Percentiles rank a stretch among this genome's conserved stretches.
phyloP scores from a whole-genome alignment of 1,140 invertebrate genomes.

The Drosophila tristis region DNA sequence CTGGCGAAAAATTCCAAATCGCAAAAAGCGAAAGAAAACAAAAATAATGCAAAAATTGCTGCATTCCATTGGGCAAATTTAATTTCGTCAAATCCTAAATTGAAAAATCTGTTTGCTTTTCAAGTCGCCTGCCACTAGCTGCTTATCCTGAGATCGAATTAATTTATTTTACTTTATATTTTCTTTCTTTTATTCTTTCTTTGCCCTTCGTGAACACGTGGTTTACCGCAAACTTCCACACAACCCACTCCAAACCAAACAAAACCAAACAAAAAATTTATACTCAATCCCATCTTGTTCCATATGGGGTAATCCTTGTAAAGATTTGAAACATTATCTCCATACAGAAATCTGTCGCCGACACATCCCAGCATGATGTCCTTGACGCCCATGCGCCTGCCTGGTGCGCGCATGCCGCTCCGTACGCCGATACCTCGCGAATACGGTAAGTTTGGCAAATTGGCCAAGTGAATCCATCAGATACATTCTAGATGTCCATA shows the following conservation, averaged over 20 bases:
- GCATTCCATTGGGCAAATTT: conserved; percentile 39
- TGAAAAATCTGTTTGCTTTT: conserved; percentile 54
- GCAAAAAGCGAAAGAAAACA: conserved; percentile 9
- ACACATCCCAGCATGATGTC: conserved; percentile 84
- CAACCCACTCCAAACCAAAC: conserved; percentile 20
- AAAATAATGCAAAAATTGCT: conserved; percentile 15
- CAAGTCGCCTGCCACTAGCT: conserved; percentile 53
- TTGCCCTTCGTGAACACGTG: conserved; percentile 39
- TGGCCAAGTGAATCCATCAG: conserved; percentile 61
- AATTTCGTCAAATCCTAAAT: conserved; percentile 51
- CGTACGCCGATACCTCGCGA: conserved; percentile 92
- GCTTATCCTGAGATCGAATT: conserved; percentile 16
- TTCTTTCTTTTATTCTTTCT: conserved; percentile 75
- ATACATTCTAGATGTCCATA: conserved; percentile 49
- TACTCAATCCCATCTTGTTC: conserved; percentile 21
- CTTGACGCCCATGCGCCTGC: conserved; percentile 78
- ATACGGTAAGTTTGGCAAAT: conserved; percentile 90
- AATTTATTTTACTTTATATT: conserved; percentile 67
- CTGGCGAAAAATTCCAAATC: conserved; percentile 67
- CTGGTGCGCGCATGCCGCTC: conserved; percentile 88
- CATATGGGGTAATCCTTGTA: conserved; percentile 54
- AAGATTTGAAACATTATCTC: conserved; percentile 84
- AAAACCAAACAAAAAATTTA: conserved; percentile 16
- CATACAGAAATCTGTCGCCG: conserved; percentile 84
- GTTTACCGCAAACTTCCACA: conserved; percentile 19